Base-by-base conservation (phyloP, 2,113 vertebrate genomes). In the Erythrocercus mccallii region DNA sequence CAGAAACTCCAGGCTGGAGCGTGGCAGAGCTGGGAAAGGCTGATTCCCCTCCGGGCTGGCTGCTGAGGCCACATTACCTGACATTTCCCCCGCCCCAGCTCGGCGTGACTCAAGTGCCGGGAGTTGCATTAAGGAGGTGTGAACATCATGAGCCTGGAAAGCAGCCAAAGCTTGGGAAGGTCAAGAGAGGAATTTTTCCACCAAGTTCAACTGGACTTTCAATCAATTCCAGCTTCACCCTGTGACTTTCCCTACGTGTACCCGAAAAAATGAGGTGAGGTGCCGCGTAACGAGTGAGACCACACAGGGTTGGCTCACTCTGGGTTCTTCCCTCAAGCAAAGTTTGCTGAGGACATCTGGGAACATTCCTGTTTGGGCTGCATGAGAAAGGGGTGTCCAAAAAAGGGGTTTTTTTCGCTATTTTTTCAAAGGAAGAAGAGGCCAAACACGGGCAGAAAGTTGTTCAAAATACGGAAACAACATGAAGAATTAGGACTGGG, bases 81-180 rank as follows among this genome's bases (percentile, higher is more conserved):
- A 91, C 85, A 56, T 94, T 94, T 95, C 56, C 88, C 78, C 82
- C 1, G 0, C 6, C 82, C 88, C 86, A 78, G 86, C 72, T 76
- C 78, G 40, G 51, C 68, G 35, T 92, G 86, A 92, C 76, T 94
- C 65, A 90, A 96, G 93, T 42, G 79, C 88, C 15, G 1, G 69
- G 86, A 86, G 94, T n/a, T 97, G 82, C 90, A 88, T 88, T 96
- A 94, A 93, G 82, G 82, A 96, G 95, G 93, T 96, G 93, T 86
- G 95, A 96, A 95, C 76, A 86, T 96, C 95, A 95, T 83, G 91
- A 94, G 92, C 50, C 92, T 97, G 88, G 92, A 95, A n/a, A 61
- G 44, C 79, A 53, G 92, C 93, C 96, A 97, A 22, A 93, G 68
- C 85, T 80, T 14, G 33, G 15, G 90, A 83, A 93, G 93, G 90